Evolutionary conservation across 2,888 invertebrate species (phyloP).

Genomic region (Agriotes lineatus): DNA sequence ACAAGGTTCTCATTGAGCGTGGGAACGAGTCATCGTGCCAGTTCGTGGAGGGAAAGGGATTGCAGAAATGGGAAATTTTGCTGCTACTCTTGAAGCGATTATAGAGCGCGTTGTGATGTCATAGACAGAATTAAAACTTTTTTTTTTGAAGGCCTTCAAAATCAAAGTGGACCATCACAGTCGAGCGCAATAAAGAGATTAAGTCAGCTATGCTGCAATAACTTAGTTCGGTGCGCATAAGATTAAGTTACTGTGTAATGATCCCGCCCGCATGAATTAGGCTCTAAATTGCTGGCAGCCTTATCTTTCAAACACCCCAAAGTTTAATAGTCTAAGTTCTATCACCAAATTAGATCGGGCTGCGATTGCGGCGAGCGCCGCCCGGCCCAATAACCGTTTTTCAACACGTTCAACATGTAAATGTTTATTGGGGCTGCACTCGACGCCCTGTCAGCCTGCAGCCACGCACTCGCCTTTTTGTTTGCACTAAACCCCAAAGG

Average conservation of each 20-base stretch:
- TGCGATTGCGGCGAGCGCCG: constrained; percentile 39
- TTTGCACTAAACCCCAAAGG: neutral
- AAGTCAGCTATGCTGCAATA: constrained; percentile 24
- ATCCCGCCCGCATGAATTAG: constrained; percentile 43
- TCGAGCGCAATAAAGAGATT: constrained; percentile 14
- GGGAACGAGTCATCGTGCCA: too few relatives aligned
- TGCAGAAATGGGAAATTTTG: too few relatives aligned
- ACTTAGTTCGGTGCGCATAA: constrained; percentile 26
- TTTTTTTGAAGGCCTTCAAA: neutral
- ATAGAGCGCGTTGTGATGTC: too few relatives aligned
- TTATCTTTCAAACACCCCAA: constrained; percentile 43
- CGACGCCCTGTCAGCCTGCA: neutral
- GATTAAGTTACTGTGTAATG: constrained; percentile 45
- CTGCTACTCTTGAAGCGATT: too few relatives aligned
- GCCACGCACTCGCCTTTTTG: constrained; percentile 5
- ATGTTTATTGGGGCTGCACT: constrained; percentile 24
- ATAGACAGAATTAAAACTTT: too few relatives aligned
- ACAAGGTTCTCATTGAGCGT: too few relatives aligned
- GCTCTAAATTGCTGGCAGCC: constrained; percentile 40
- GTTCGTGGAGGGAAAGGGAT: too few relatives aligned
- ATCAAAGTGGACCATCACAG: neutral
- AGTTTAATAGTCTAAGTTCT: constrained; percentile 48
- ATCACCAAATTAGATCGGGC: constrained; percentile 46
- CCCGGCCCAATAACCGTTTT: constrained; percentile 38
- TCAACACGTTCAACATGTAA: constrained; percentile 40